A percentile compares a stretch with the other conserved stretches of the same genome.
phyloP scores from a whole-genome alignment of 2,888 invertebrate species.

The Drosophila ezoana region DNA sequence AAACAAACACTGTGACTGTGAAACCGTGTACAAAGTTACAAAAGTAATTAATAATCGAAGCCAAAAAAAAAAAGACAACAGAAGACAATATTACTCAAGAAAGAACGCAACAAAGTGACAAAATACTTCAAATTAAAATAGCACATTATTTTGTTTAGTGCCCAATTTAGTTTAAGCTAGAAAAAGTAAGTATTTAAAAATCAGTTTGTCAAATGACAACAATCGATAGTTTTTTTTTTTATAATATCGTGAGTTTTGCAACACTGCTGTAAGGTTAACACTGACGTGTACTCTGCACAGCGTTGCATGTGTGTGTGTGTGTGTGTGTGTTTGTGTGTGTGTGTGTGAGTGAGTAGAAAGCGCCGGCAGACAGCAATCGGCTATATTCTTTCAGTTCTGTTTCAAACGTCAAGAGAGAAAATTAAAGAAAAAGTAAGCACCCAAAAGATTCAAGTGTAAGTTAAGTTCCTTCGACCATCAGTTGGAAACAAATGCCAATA shows the following conservation, averaged over 20 bases:
- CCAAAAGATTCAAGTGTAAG: constrained; percentile 51
- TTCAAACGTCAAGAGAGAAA: constrained; percentile 59
- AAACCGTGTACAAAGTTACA: constrained; percentile 42
- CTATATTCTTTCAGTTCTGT: constrained; percentile 61
- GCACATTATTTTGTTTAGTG: constrained; percentile 37
- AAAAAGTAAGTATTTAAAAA: constrained; percentile 73
- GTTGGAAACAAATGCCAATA: neutral
- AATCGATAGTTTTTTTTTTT: constrained; percentile 39
- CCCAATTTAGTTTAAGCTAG: constrained; percentile 55
- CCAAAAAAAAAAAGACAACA: constrained; percentile 63
- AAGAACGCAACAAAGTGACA: constrained; percentile 51
- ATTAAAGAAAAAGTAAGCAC: constrained; percentile 20
- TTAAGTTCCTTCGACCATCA: constrained; percentile 21
- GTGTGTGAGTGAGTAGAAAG: constrained; percentile 53
- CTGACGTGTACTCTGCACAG: constrained; percentile 67
- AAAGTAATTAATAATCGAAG: constrained; percentile 39
- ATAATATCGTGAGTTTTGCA: constrained; percentile 34
- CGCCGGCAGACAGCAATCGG: constrained; percentile 57
- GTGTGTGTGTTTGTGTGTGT: constrained; percentile 14
- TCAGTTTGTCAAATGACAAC: constrained; percentile 11
- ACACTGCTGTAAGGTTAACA: constrained; percentile 55
- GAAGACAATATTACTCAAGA: constrained; percentile 47
- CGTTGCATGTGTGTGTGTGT: constrained; percentile 26
- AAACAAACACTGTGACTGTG: constrained; percentile 60
- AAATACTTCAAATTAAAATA: constrained; percentile 25